Evolutionary conservation across 2,888 invertebrate species (phyloP).

Genomic region (Cheilosia soror): DNA sequence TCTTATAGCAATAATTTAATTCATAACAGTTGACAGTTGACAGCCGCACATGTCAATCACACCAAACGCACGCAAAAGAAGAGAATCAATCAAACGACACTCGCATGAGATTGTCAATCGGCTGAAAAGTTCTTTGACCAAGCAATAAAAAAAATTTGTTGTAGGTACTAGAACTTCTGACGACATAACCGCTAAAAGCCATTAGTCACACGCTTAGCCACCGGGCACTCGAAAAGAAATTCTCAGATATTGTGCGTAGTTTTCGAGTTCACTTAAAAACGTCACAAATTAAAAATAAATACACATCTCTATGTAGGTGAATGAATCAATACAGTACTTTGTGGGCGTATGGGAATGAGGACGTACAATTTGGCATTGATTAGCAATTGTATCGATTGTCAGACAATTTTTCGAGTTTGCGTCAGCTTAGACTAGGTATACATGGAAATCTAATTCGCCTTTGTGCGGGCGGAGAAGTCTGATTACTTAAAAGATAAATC

Average conservation of each 20-base stretch:
- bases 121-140: slow-evolving; percentile 30
- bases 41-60: neutral
- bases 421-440: slow-evolving; percentile 1
- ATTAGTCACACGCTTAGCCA: slow-evolving; percentile 32
- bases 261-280: slow-evolving; percentile 11
- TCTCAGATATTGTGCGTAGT: neutral
- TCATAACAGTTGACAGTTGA: neutral
- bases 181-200: slow-evolving; percentile 3
- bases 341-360: neutral
- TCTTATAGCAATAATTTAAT: neutral
- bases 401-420: slow-evolving; percentile 35
- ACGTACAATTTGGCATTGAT: slow-evolving; percentile 42
- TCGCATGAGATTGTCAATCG: slow-evolving; percentile 1
- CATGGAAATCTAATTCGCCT: neutral
- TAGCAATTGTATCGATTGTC: slow-evolving; percentile 53
- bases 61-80: neutral
- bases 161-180: neutral
- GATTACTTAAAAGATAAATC: slow-evolving; percentile 30
- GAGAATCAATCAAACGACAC: neutral
- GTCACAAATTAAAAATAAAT: slow-evolving; percentile 52
- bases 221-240: neutral
- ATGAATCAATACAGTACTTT: slow-evolving; percentile 1
- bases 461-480: slow-evolving; percentile 5
- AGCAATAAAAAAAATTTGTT: neutral
- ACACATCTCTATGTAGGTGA: slow-evolving; percentile 15